phyloP scores from a whole-genome alignment of 37 sponge, comb jelly and placozoan genomes.

The Beroe forskalii region DNA sequence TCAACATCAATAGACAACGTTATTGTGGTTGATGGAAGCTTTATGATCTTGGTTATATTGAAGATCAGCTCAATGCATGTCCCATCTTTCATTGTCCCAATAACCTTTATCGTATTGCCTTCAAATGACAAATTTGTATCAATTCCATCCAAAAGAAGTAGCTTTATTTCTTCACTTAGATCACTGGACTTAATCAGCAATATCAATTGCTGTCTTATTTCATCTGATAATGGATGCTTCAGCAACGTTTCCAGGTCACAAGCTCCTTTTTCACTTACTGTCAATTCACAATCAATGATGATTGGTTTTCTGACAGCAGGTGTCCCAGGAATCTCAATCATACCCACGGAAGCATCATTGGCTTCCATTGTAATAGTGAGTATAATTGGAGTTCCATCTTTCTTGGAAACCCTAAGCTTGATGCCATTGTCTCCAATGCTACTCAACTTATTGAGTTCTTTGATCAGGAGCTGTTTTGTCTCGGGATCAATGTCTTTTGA shows the following conservation, averaged over 20 bases:
- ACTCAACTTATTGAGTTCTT: neutral
- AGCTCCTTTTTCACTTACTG: neutral
- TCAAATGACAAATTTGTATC: neutral
- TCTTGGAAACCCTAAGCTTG: neutral
- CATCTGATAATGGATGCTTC: neutral
- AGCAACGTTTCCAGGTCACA: neutral
- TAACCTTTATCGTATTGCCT: neutral
- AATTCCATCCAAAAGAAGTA: neutral
- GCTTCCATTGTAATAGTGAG: conserved; percentile 42
- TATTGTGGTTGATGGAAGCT: neutral
- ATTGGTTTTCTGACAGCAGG: neutral
- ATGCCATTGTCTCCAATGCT: neutral
- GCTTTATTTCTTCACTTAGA: neutral
- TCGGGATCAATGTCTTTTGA: no score
- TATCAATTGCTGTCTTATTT: conserved; percentile 9
- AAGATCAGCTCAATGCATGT: neutral
- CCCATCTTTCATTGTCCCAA: conserved; percentile 9
- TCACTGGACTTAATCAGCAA: neutral
- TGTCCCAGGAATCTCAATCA: no score
- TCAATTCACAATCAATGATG: neutral
- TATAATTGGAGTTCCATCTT: conserved; percentile 13
- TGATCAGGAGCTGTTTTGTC: neutral
- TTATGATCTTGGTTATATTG: neutral
- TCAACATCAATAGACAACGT: neutral
- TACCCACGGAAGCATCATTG: no score